phyloP scores from a whole-genome alignment of 2,113 vertebrate genomes.

The Limnothrissa miodon region DNA sequence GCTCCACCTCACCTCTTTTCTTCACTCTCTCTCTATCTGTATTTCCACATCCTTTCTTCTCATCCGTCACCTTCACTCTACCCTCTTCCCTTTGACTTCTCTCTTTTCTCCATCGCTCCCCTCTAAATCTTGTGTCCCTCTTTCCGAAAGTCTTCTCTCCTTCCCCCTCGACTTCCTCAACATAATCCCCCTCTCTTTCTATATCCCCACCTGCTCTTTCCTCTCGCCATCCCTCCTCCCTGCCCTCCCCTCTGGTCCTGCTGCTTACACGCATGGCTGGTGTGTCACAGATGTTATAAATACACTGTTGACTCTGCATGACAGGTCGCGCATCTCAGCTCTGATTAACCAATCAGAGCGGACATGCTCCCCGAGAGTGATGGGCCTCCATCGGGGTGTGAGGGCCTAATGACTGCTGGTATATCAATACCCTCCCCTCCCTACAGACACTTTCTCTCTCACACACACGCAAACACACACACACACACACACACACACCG shows the following conservation, averaged over 20 bases:
- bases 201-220: neutral
- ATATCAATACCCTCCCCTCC: constrained; percentile 53
- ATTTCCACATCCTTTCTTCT: constrained; percentile 44
- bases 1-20: neutral
- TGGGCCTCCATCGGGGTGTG: constrained; percentile 58
- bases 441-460: neutral
- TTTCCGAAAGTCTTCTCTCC: constrained; percentile 39
- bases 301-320: constrained; percentile 44
- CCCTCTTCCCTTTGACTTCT: neutral
- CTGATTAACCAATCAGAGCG: constrained; percentile 57
- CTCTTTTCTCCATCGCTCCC: neutral
- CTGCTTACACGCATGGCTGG: constrained; percentile 1
- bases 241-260: constrained; percentile 14
- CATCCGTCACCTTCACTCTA: neutral
- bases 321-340: constrained; percentile 52
- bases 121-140: constrained; percentile 25
- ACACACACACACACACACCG: neutral
- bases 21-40: neutral
- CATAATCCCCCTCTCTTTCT: neutral
- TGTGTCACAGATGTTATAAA: constrained; percentile 45
- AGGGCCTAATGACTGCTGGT: constrained; percentile 64
- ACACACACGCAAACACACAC: neutral
- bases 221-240: neutral
- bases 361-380: constrained; percentile 53
- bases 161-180: constrained; percentile 24